Base-by-base conservation (phyloP, 2,113 vertebrate genomes). In the Marmota monax region DNA sequence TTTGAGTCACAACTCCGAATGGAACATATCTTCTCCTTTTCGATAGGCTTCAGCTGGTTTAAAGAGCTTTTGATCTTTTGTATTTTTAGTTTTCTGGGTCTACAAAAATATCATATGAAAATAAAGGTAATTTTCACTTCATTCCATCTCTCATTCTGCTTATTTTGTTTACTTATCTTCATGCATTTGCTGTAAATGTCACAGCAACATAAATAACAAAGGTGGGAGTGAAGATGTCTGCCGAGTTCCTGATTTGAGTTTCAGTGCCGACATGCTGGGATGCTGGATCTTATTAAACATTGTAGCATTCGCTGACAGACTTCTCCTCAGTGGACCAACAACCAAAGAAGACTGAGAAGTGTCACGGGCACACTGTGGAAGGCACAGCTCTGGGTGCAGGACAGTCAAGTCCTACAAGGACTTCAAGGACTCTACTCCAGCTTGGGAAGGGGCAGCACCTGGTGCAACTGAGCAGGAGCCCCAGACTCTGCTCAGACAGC, bases 331-430 rank as follows among this genome's bases (percentile, higher is more conserved):
- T 0, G 2, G 37, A 56, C 37, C 29, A 1, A 18, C n/a, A 27
- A 32, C 70, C 37, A 23, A 18, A 22, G 48, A 48, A 69, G 39
- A 53, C 0, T 1, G 14, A 69, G 34, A 34, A 45, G 32, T 16
- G 17, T 1, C 11, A 1, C 1, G 0, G 20, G 45, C 37, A 27
- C 4, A 9, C 8, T 1, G n/a, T 5, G 39, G 58, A 9, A 39
- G 34, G 2, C 0, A 0, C 3, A 7, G 12, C 42, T 2, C 1
- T 13, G 16, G 18, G 48, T 0, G 6, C 14, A 10, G 12, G 5
- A 2, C 5, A 7, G 53, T 63, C 12, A 17, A 29, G 58, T 16
- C 58, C 42, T 0, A 1, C 32, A 58, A 0, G 20, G 1, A 18
- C 6, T 0, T 13, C 1, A 1, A 0, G 3, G 32, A 8, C 2